These are phyloP conservation scores for Pitta sordida DNA, from an alignment of 2,113 vertebrate genomes.

Conservation along the genomic window DNA sequence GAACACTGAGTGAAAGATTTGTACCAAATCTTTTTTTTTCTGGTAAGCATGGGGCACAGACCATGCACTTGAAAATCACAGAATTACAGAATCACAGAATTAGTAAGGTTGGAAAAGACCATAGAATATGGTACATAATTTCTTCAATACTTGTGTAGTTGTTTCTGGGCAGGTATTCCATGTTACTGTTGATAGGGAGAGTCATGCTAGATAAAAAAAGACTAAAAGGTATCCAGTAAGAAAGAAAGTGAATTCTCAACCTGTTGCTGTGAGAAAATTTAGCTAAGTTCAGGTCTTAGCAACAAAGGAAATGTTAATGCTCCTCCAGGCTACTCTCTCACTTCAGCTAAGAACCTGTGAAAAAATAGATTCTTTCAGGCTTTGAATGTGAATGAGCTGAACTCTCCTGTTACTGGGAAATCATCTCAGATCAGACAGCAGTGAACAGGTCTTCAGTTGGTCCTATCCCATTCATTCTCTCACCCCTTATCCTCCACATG, in stretches of 20 bases:
- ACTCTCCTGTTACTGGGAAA: constrained; percentile 5
- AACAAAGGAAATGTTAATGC: constrained; percentile 29
- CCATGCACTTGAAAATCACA: background rate
- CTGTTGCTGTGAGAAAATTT: constrained; percentile 12
- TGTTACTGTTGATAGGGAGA: background rate
- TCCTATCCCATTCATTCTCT: constrained; percentile 4
- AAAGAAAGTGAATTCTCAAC: background rate
- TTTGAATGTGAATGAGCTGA: constrained; percentile 36
- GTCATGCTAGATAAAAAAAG: background rate
- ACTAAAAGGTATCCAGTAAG: background rate
- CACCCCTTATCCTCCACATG: background rate
- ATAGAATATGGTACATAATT: background rate
- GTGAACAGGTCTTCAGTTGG: constrained; percentile 2
- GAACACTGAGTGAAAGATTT: background rate
- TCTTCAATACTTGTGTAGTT: background rate
- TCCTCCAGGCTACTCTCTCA: constrained; percentile 16
- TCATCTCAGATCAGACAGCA: constrained; percentile 30
- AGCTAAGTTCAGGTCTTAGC: background rate
- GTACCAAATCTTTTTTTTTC: constrained; percentile 1
- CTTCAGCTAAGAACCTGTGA: constrained; percentile 15
- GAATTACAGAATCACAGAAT: too few species aligned
- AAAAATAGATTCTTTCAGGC: constrained; percentile 33
- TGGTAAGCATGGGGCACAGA: background rate
- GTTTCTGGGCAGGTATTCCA: background rate
- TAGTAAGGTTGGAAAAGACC: too few species aligned